These are phyloP conservation scores for Strigops habroptila DNA, from an alignment of 2,113 vertebrate genomes.

Conservation along the genomic window DNA sequence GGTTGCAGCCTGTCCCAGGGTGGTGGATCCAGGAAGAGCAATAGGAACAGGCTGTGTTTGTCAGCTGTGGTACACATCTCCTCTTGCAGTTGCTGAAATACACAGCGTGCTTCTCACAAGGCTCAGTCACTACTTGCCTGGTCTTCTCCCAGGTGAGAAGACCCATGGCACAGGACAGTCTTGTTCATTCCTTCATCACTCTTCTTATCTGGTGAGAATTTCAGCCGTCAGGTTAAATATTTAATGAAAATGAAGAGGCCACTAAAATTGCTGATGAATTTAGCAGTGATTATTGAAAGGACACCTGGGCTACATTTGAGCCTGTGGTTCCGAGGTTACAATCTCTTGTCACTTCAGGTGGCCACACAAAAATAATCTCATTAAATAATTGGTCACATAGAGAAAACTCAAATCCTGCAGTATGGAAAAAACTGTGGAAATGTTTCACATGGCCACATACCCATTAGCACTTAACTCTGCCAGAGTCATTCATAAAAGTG, in stretches of 20 bases:
- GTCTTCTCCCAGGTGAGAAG: not conserved
- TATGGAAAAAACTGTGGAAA: not conserved
- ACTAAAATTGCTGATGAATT: not conserved
- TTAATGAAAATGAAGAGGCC: not conserved
- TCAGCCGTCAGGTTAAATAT: not conserved
- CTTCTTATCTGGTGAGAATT: not conserved
- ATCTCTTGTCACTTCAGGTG: not conserved
- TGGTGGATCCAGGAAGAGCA: not conserved
- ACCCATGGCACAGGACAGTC: not conserved
- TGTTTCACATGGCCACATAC: not conserved
- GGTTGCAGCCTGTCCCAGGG: not conserved
- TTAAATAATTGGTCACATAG: not conserved
- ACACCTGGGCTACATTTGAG: not conserved
- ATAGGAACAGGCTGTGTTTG: rapidly evolving
- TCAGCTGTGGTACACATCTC: rapidly evolving
- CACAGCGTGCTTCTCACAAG: not conserved
- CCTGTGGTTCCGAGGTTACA: not conserved
- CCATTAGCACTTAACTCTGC: not conserved
- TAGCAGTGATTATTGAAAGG: not conserved
- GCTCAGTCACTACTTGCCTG: not conserved
- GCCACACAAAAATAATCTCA: not conserved
- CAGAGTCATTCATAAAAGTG: not conserved
- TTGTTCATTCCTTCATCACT: not conserved
- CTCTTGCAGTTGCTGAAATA: rapidly evolving
- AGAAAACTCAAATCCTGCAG: not conserved